These are phyloP conservation scores for Oscheius onirici DNA, from an alignment of 2,888 invertebrate genomes.

Conservation along the genomic window DNA sequence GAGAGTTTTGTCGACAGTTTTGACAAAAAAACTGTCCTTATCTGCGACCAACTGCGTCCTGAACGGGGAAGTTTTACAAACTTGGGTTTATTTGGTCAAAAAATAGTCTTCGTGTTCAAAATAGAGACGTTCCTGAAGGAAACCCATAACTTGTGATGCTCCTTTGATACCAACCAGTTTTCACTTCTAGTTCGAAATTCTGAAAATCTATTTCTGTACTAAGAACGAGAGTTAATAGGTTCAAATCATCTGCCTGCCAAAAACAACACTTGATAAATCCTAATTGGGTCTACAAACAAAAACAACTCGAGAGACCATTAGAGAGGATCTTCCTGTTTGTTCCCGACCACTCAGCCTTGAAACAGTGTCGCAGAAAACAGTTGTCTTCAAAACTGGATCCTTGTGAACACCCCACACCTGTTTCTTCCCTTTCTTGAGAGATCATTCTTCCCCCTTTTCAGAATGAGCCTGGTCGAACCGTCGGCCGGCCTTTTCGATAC, in stretches of 20 bases:
- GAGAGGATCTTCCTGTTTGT: neutral
- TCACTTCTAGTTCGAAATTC: too few species aligned
- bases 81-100: too few species aligned
- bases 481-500: conserved; percentile 35
- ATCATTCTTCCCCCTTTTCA: neutral
- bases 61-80: neutral
- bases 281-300: neutral
- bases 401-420: neutral
- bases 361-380: neutral
- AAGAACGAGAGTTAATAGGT: too few species aligned
- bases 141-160: too few species aligned
- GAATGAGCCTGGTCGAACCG: conserved; percentile 34
- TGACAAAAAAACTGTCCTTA: neutral
- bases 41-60: neutral
- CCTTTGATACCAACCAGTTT: too few species aligned
- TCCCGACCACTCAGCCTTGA: neutral
- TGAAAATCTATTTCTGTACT: too few species aligned
- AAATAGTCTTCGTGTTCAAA: too few species aligned
- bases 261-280: neutral
- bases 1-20: neutral
- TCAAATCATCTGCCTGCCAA: too few species aligned
- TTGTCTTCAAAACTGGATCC: neutral
- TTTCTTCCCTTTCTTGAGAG: neutral
- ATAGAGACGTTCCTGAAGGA: too few species aligned
- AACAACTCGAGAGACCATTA: neutral